Evolutionary conservation across 2,113 vertebrate species (phyloP).

Genomic region (Calidris pugnax): DNA sequence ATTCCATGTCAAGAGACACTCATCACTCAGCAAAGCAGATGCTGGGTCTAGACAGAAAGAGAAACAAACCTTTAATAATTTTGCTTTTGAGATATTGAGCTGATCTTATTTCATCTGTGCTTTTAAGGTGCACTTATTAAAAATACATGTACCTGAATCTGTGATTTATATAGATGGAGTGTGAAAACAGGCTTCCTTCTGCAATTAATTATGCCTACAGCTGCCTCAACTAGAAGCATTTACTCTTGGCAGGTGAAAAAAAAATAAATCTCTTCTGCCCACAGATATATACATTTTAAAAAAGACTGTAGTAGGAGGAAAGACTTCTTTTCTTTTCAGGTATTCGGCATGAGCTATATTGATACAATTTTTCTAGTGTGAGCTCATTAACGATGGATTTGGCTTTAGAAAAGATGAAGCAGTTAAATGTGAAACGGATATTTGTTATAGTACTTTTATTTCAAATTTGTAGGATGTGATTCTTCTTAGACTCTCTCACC

Average conservation of each 20-base stretch:
- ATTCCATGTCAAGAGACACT: background rate
- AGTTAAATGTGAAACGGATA: background rate
- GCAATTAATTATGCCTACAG: background rate
- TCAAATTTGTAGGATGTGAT: background rate
- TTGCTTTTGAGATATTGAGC: background rate
- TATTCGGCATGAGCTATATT: rapidly evolving
- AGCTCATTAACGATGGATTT: background rate
- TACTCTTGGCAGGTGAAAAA: background rate
- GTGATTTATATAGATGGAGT: background rate
- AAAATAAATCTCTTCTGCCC: background rate
- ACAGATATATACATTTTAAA: background rate
- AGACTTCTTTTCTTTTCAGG: background rate
- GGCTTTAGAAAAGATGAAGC: background rate
- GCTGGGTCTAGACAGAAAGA: background rate
- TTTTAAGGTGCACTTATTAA: background rate
- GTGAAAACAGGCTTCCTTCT: background rate
- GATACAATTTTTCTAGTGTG: background rate
- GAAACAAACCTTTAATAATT: background rate
- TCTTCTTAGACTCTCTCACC: background rate
- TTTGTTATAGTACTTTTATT: background rate
- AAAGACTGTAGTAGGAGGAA: background rate
- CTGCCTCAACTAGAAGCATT: background rate
- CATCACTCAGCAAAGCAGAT: background rate
- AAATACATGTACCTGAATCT: background rate
- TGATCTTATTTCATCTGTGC: background rate